A percentile compares a stretch with the other conserved stretches of the same genome.
Evolutionary conservation across 2,888 invertebrate genomes (phyloP).

Genomic region (Phengaris arion): DNA sequence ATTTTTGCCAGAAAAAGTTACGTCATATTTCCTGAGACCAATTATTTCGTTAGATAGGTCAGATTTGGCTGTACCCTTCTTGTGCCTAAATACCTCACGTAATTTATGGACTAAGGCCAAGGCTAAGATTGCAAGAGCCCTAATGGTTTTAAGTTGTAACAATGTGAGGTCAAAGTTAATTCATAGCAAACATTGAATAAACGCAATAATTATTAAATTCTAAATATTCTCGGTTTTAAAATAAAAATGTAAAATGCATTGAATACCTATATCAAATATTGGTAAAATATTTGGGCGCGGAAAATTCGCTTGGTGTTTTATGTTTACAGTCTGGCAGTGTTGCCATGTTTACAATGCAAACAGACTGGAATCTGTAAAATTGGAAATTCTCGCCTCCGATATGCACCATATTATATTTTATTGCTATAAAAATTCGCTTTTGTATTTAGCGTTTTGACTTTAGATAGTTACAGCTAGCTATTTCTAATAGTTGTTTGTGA

Average conservation of each 20-base stretch:
- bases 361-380: constrained; percentile 54
- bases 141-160: too few relatives aligned
- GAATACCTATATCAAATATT: constrained; percentile 51
- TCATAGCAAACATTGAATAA: too few relatives aligned
- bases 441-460: background rate
- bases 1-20: too few relatives aligned
- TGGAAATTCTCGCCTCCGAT: constrained; percentile 44
- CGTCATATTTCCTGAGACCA: too few relatives aligned
- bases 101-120: too few relatives aligned
- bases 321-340: constrained; percentile 62
- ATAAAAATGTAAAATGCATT: constrained; percentile 37
- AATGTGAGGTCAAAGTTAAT: too few relatives aligned
- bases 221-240: constrained; percentile 35
- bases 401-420: constrained; percentile 37
- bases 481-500: background rate
- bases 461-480: background rate
- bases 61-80: too few relatives aligned
- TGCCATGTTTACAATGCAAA: constrained; percentile 63
- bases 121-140: too few relatives aligned
- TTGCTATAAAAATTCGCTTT: constrained; percentile 29
- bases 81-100: too few relatives aligned
- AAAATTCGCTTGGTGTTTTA: constrained; percentile 48
- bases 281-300: constrained; percentile 48
- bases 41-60: too few relatives aligned
- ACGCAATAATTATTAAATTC: background rate